Conservation (phyloP, 92 coral and sea anemone genomes). For the Epizoanthus stellaris region DNA sequence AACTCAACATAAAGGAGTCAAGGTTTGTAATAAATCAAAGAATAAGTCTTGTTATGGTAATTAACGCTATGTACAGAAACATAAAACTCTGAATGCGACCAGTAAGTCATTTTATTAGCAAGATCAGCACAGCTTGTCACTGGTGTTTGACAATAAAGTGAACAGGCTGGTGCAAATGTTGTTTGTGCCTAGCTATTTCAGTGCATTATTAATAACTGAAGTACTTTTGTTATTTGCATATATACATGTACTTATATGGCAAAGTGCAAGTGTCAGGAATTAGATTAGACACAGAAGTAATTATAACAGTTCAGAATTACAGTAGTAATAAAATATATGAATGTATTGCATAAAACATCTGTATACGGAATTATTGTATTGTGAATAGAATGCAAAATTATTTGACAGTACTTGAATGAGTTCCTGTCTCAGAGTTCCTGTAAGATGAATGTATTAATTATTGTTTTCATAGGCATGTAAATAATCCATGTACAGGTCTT, state of each 20-base stretch:
- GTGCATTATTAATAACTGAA: constrained; percentile 20
- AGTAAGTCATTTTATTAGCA: too few species aligned
- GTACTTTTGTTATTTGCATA: not conserved
- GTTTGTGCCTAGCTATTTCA: not conserved
- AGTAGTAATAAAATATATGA: not conserved
- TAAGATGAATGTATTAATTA: too few species aligned
- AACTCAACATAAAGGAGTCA: too few species aligned
- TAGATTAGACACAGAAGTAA: not conserved
- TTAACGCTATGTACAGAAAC: too few species aligned
- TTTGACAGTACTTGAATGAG: not conserved
- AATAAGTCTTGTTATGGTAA: too few species aligned
- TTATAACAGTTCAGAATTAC: not conserved
- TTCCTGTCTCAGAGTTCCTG: too few species aligned
- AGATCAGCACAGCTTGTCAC: not conserved
- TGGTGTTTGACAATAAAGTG: not conserved
- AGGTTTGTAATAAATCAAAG: too few species aligned
- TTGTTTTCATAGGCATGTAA: too few species aligned
- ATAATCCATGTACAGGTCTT: too few species aligned
- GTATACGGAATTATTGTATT: not conserved
- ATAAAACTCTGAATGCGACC: too few species aligned
- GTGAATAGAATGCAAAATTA: not conserved
- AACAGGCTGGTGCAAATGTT: not conserved
- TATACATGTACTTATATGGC: not conserved
- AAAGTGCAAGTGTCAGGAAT: not conserved
- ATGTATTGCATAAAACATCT: not conserved